A percentile compares a stretch with the other conserved stretches of the same genome.
Conservation (phyloP, 2,888 invertebrate species). For the Aspidiotus destructor region DNA sequence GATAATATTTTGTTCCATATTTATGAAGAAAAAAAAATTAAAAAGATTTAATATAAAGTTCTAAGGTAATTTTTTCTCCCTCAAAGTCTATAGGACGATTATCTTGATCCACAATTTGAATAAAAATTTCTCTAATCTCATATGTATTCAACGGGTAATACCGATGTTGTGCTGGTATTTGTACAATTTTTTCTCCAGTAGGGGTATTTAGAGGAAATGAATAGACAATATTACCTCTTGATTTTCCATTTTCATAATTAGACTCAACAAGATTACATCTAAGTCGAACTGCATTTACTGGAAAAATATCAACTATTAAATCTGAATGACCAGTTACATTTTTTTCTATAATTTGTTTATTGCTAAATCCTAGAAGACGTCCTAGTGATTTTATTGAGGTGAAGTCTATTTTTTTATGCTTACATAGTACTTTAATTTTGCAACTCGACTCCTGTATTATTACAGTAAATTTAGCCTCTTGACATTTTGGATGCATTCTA, state of each 20-base stretch:
- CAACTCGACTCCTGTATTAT: constrained; percentile 7
- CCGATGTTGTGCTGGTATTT: constrained; percentile 20
- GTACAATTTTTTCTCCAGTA: neutral
- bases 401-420: constrained; percentile 21
- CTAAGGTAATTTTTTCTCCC: constrained; percentile 17
- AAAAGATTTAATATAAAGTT: constrained; percentile 9
- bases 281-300: constrained; percentile 13
- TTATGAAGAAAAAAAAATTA: constrained; percentile 7
- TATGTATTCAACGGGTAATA: constrained; percentile 20
- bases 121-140: constrained; percentile 9
- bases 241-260: constrained; percentile 5
- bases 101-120: constrained; percentile 21
- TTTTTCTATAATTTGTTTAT: constrained; percentile 9
- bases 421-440: constrained; percentile 27
- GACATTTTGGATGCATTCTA: constrained; percentile 14
- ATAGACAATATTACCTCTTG: constrained; percentile 1
- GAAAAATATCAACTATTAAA: constrained; percentile 13
- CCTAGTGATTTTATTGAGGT: constrained; percentile 19
- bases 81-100: constrained; percentile 21
- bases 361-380: constrained; percentile 17
- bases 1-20: constrained; percentile 24
- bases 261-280: constrained; percentile 25
- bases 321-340: constrained; percentile 11
- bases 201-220: constrained; percentile 5
- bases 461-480: constrained; percentile 24